Percentiles rank a stretch among this genome's conserved stretches.
Evolutionary conservation across 92 coral and sea anemone genomes (phyloP).

Genomic region (Epizoanthus scotinus): DNA sequence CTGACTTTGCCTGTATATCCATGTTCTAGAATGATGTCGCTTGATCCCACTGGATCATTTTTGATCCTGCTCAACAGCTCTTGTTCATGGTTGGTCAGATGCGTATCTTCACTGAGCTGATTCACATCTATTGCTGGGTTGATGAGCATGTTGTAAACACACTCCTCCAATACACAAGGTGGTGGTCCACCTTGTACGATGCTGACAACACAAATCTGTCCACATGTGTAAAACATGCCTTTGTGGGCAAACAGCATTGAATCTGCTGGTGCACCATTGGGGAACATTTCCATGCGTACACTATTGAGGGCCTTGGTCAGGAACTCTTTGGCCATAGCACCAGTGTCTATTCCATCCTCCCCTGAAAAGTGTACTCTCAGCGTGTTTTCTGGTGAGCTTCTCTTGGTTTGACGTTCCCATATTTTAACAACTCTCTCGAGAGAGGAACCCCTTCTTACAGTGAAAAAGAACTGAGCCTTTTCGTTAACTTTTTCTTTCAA

Average conservation of each 20-base stretch:
- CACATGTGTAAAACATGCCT: conserved; percentile 52
- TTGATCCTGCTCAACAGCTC: conserved; percentile 40
- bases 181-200: conserved; percentile 68
- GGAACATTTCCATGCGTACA: conserved; percentile 45
- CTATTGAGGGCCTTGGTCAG: conserved; percentile 18
- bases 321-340: conserved; percentile 52
- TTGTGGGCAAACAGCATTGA: conserved; percentile 57
- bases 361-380: conserved; percentile 66
- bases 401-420: conserved; percentile 64
- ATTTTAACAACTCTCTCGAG: conserved; percentile 50
- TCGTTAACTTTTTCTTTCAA: conserved; percentile 12
- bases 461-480: conserved; percentile 44
- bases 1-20: conserved; percentile 68
- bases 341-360: conserved; percentile 64
- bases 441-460: conserved; percentile 57
- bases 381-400: conserved; percentile 48
- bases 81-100: conserved; percentile 47
- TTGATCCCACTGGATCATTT: conserved; percentile 43
- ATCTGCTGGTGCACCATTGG: conserved; percentile 57
- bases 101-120: conserved; percentile 44
- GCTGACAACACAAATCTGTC: conserved; percentile 60
- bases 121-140: conserved; percentile 46
- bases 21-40: conserved; percentile 62
- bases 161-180: conserved; percentile 54
- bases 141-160: conserved; percentile 56